phyloP scores from a whole-genome alignment of 1,140 invertebrate genomes.

The Pomacea maculata region DNA sequence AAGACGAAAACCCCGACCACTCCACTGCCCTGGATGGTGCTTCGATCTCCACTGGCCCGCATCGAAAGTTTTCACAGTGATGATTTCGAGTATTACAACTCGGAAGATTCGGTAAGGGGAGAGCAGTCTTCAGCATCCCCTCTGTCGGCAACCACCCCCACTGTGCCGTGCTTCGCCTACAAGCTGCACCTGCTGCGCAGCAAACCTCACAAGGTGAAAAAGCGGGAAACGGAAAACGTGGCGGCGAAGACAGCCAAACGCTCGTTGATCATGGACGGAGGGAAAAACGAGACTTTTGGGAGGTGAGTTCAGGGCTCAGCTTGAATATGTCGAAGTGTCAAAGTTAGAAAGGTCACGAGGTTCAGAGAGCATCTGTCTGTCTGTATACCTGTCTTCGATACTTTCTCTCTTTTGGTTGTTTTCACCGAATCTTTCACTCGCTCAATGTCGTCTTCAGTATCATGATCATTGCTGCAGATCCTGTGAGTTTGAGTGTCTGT shows the following conservation, averaged over 20 bases:
- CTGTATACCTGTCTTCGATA: background rate
- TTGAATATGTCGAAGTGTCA: too few relatives aligned
- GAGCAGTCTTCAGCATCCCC: slow-evolving; percentile 44
- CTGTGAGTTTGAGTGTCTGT: too few relatives aligned
- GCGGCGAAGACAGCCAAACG: slow-evolving; percentile 9
- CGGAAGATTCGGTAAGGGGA: slow-evolving; percentile 40
- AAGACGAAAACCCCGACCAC: slow-evolving; percentile 51
- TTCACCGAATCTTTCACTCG: too few relatives aligned
- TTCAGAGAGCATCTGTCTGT: background rate
- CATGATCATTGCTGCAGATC: too few relatives aligned
- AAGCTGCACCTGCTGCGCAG: slow-evolving; percentile 51
- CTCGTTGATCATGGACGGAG: slow-evolving; percentile 18
- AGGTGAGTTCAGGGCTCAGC: slow-evolving; percentile 10
- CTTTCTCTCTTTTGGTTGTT: background rate
- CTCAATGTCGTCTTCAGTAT: too few relatives aligned
- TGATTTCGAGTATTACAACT: slow-evolving; percentile 54
- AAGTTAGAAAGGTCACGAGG: background rate
- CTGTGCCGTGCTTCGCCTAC: slow-evolving; percentile 58
- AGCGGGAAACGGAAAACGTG: slow-evolving; percentile 32
- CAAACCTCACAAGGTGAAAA: slow-evolving; percentile 52
- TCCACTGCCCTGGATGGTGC: slow-evolving; percentile 49
- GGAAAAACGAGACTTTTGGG: slow-evolving; percentile 26
- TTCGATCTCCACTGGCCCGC: slow-evolving; percentile 56
- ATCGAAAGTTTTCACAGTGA: slow-evolving; percentile 63
- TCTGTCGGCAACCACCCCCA: slow-evolving; percentile 51